A percentile compares a stretch with the other conserved stretches of the same genome.
Evolutionary conservation across 2,113 vertebrate genomes (phyloP).

Genomic region (Gavia stellata): DNA sequence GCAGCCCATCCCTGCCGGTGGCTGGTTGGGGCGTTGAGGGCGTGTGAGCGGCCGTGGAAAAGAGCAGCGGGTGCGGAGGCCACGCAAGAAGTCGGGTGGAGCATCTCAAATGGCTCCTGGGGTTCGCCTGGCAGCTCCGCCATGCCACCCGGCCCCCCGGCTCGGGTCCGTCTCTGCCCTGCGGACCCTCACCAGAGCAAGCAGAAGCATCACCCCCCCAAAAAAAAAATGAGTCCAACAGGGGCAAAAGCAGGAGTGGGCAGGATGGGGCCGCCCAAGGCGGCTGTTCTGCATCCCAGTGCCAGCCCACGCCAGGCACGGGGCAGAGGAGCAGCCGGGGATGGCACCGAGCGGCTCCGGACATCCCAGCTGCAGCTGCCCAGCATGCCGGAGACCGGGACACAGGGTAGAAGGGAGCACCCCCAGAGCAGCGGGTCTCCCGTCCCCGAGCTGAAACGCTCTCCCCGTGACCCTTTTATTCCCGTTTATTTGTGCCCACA

Average conservation of each 20-base stretch:
- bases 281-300: not conserved
- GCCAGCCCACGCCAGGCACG: not conserved
- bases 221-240: rapidly evolving
- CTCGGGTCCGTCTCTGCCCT: rapidly evolving
- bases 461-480: no score
- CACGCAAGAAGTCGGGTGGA: not conserved
- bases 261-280: not conserved
- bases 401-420: not conserved
- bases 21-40: not conserved
- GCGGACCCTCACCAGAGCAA: rapidly evolving
- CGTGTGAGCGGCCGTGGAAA: rapidly evolving
- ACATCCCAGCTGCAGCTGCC: not conserved
- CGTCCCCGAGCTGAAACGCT: rapidly evolving
- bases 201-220: not conserved
- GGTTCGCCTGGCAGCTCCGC: not conserved
- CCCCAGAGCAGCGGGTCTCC: not conserved
- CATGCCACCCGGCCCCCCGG: rapidly evolving
- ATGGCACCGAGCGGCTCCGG: not conserved
- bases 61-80: not conserved
- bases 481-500: not conserved
- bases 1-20: not conserved
- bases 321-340: not conserved
- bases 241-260: not conserved
- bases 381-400: not conserved
- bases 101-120: not conserved